phyloP scores from a whole-genome alignment of 2,113 vertebrate genomes.

The Oncorhynchus gorbuscha region DNA sequence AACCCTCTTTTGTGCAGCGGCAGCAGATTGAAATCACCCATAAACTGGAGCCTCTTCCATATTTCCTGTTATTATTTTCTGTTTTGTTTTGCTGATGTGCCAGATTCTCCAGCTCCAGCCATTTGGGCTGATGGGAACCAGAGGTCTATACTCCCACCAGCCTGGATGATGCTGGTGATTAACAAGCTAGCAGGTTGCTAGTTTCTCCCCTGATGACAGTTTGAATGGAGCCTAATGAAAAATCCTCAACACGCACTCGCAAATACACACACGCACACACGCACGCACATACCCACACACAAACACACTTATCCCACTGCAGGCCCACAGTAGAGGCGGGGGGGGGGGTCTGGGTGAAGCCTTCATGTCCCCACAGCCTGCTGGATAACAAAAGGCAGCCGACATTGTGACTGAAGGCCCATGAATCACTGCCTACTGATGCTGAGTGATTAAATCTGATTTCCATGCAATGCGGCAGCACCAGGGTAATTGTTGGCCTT shows the following conservation, averaged over 20 bases:
- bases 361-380: too few relatives aligned
- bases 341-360: too few relatives aligned
- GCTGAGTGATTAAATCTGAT: constrained; percentile 14
- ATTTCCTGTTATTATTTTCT: constrained; percentile 26
- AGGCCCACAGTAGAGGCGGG: not conserved
- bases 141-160: not conserved
- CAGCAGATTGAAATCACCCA: constrained; percentile 33
- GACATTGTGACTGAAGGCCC: not conserved
- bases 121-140: constrained; percentile 59
- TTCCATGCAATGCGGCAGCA: not conserved
- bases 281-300: not conserved
- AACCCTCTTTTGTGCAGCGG: constrained; percentile 27
- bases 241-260: not conserved
- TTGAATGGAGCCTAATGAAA: constrained; percentile 57
- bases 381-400: too few relatives aligned
- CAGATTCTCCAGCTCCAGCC: constrained; percentile 67
- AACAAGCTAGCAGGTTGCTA: constrained; percentile 26
- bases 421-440: constrained; percentile 18
- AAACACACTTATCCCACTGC: not conserved
- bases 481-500: not conserved
- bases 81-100: constrained; percentile 63
- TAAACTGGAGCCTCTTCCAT: constrained; percentile 1
- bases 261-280: not conserved
- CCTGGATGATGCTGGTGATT: too few relatives aligned
- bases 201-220: constrained; percentile 52